Conservation (phyloP, 2,113 vertebrate genomes). For the Neolamprologus fasciatus region DNA sequence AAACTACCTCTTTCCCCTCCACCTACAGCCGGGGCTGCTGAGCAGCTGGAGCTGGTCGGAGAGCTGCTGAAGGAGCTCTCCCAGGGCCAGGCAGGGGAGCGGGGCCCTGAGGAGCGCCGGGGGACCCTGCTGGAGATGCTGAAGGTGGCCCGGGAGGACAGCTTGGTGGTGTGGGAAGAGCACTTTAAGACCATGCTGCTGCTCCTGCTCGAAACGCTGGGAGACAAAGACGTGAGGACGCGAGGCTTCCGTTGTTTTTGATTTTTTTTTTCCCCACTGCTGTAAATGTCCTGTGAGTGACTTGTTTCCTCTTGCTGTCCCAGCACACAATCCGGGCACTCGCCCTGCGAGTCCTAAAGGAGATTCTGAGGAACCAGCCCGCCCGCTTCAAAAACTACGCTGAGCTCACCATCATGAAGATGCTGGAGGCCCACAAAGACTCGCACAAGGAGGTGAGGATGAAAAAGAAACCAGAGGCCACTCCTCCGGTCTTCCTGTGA, state of each 20-base stretch:
- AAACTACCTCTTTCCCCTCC: background rate
- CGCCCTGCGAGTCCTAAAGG: slow-evolving; percentile 86
- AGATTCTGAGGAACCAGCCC: slow-evolving; percentile 92
- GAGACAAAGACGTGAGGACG: slow-evolving; percentile 82
- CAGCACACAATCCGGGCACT: slow-evolving; percentile 91
- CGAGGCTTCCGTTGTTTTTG: background rate
- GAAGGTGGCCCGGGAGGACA: slow-evolving; percentile 85
- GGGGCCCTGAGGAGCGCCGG: slow-evolving; percentile 86
- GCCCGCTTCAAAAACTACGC: slow-evolving; percentile 96
- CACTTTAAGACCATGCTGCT: slow-evolving; percentile 95
- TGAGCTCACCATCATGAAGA: slow-evolving; percentile 96
- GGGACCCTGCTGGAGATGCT: slow-evolving; percentile 85
- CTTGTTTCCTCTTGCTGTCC: background rate
- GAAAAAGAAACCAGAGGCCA: background rate
- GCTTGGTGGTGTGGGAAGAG: slow-evolving; percentile 86
- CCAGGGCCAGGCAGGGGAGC: slow-evolving; percentile 74
- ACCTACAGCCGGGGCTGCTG: slow-evolving; percentile 52
- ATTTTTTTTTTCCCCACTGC: fast-evolving
- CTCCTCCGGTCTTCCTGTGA: background rate
- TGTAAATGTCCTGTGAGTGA: background rate
- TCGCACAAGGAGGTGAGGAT: slow-evolving; percentile 90
- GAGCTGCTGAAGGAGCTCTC: slow-evolving; percentile 89
- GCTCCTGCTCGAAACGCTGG: slow-evolving; percentile 88
- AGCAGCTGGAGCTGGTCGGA: slow-evolving; percentile 85
- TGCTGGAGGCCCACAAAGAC: slow-evolving; percentile 94